Percentiles rank a stretch among this genome's conserved stretches.
Conservation (phyloP, 2,113 vertebrate genomes). For the Pteropus alecto region DNA sequence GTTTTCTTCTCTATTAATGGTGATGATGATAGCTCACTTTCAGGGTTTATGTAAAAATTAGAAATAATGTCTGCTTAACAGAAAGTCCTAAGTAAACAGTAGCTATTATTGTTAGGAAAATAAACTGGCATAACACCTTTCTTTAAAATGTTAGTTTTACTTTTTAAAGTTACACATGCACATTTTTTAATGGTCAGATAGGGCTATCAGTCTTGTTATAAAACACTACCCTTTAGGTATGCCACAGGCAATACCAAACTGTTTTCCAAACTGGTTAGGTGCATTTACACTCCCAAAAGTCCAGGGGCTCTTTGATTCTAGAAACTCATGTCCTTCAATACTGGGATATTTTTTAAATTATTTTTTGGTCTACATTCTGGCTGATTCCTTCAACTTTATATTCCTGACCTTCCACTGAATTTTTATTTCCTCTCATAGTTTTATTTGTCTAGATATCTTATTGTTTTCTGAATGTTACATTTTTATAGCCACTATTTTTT, state of each 20-base stretch:
- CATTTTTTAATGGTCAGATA: not conserved
- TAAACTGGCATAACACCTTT: not conserved
- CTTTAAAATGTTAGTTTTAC: not conserved
- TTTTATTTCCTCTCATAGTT: not conserved
- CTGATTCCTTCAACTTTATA: not conserved
- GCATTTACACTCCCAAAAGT: not conserved
- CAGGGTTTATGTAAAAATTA: not conserved
- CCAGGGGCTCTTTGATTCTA: not conserved
- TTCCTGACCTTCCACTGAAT: not conserved
- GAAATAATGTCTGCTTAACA: not conserved
- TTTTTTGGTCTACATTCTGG: not conserved
- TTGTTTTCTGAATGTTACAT: not conserved
- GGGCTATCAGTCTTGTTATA: not conserved
- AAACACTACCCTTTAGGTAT: not conserved
- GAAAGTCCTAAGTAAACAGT: not conserved
- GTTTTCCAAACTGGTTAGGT: not conserved
- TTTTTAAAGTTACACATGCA: not conserved
- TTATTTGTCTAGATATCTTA: not conserved
- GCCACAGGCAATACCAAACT: not conserved
- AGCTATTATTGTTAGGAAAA: not conserved
- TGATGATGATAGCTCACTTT: not conserved
- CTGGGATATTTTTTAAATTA: not conserved
- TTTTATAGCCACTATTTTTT: not conserved
- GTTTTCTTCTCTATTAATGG: conserved; percentile 14
- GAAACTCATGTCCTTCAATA: not conserved